Base-by-base conservation (phyloP, 2,113 vertebrate species). In the Hemicordylus capensis region DNA sequence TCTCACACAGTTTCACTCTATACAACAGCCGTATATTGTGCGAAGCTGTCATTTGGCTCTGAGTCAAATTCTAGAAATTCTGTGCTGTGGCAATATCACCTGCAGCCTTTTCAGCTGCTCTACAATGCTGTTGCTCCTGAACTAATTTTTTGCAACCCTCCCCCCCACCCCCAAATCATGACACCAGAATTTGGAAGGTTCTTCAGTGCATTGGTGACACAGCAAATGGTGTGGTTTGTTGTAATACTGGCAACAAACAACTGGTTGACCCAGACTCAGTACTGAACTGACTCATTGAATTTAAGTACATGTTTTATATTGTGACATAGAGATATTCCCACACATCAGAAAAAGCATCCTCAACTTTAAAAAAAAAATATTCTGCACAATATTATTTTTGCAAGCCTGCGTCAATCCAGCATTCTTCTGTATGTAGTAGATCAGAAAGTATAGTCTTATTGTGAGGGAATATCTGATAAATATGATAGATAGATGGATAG, bases 191-290 rank as follows among this genome's bases (percentile, higher is more conserved):
- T 83, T 76, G 59, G 42, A 88, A 74, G 86, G 31, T 19, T 74
- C 89, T 75, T 31, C 42, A 56, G 28, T 83, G 10, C 5, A 15
- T 56, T 84, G 51, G 74, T 80, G 72, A 89, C 58, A 59, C 4
- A 58, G 42, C 59, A 12, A 54, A 46, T 3, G 83, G 75, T 58
- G 69, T 42, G 0, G 8, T 31, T 84, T 81, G 37, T 34, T 15
- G 34, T 51, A 91, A 80, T 87, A 87, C 39, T 63, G 20, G 44
- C 37, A 37, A n/a, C 39, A 69, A 42, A 77, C 42, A n/a, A 69
- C 48, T 92, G 28, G 67, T 76, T 94, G 92, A 91, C 64, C 92
- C 92, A 93, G 70, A n/a, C 46, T 83, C 89, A 88, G 83, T 69
- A 91, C 83, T 87, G 26, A 51, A 85, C 76, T 87, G 69, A 34